phyloP scores from a whole-genome alignment of 2,113 vertebrate species.

The Stigmatopora nigra region DNA sequence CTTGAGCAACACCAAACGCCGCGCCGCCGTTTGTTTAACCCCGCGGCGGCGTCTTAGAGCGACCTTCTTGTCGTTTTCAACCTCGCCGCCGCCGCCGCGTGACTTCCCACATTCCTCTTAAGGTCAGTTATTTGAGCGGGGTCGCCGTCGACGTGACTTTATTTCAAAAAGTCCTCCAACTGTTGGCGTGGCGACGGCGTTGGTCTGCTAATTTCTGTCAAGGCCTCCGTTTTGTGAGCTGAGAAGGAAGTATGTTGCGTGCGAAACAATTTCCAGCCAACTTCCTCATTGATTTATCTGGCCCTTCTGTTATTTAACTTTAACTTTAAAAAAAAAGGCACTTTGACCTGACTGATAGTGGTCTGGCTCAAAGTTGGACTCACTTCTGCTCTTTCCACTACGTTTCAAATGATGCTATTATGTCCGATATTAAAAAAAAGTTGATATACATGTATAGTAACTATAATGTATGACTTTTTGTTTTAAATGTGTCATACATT shows the following conservation, averaged over 20 bases:
- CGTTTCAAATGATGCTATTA: background rate
- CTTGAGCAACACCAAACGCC: background rate
- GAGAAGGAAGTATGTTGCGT: constrained; percentile 2
- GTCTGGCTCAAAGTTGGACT: background rate
- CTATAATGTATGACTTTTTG: too few relatives aligned
- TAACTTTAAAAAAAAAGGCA: background rate
- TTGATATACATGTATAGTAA: too few relatives aligned
- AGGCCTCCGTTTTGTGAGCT: background rate
- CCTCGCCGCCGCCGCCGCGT: constrained; percentile 6
- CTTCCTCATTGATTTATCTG: background rate
- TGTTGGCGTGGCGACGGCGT: background rate
- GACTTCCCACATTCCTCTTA: constrained; percentile 29
- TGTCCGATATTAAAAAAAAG: too few relatives aligned
- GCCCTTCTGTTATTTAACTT: background rate
- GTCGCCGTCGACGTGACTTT: constrained; percentile 8
- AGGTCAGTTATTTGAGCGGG: constrained; percentile 21
- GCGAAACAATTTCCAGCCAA: constrained; percentile 1
- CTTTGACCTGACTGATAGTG: background rate
- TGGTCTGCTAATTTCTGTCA: background rate
- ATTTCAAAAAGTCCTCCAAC: background rate
- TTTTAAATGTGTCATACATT: too few relatives aligned
- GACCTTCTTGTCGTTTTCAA: background rate
- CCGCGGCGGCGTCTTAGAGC: background rate
- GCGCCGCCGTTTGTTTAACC: constrained; percentile 9
- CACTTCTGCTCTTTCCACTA: background rate